Base-by-base conservation (phyloP, 2,888 invertebrate genomes). In the Eulithis testata region DNA sequence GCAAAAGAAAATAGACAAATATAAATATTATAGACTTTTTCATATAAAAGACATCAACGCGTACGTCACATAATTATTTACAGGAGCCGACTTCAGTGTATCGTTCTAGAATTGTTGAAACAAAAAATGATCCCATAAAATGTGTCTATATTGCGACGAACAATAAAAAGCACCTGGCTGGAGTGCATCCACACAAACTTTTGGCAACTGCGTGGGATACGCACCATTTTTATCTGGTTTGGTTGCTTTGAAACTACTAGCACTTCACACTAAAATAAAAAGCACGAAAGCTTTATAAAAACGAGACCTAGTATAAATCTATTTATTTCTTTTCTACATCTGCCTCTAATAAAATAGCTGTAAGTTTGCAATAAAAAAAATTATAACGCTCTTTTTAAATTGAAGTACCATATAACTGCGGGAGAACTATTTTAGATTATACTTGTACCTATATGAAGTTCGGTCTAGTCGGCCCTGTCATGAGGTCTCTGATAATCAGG, bases 21-120 rank as follows among this genome's bases (percentile, higher is more conserved):
- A 45, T 45, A 45, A n/a, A 45, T 45, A 21, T 21, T 21, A 21
- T 47, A 47, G 2, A 8, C 40, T 40, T 63, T 58, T 63, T 44
- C 45, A 49, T 58, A 47, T 40, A 53, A 58, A 63, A 63, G 63
- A 63, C 47, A 53, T 63, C 43, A 63, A 63, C 63, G 63, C 58
- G 63, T 53, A 27, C 31, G 21, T 8, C 14, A 47, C 21, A 11
- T 49, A n/a, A n/a, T n/a, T n/a, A 3, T 21, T 21, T 11, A 21
- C 11, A 11, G 1, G 14, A 49, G 40, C 3, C 8, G 37, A 37
- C 37, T 37, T 37, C 37, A 5, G 37, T 37, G 37, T 5, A 7
- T 37, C 5, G 1, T 3, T 37, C 1, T 21, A 21, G 2, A 21
- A 21, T 40, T 40, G 6, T 40, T 40, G 9, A 40, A 40, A 40